Evolutionary conservation across 2,797 vertebrate species (phyloP), one percentile per base, ranked within the genome.

Genomic region (Stomatorhinus walkeri): DNA sequence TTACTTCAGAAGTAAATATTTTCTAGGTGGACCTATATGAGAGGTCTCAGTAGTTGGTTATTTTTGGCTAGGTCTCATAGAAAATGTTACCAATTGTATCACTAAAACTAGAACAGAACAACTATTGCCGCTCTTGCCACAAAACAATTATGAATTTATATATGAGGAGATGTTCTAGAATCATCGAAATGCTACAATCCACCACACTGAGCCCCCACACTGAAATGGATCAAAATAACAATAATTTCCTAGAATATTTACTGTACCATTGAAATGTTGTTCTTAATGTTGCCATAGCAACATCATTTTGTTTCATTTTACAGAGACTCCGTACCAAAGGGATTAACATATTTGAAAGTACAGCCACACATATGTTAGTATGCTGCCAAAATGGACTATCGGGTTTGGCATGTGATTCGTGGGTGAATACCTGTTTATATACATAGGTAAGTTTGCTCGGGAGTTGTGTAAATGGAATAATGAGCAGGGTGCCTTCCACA

Each of bases 401-500:
- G n/a, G 36, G 32, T 2, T 43, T 28, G 3, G 36, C 24, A 43
- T 86, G 59, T 68, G 22, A 85, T 32, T 68, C 0, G 46, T 49
- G 28, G 40, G 51, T 85, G 51, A 84, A 85, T 59, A 76, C 89
- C 87, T 90, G 83, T 48, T 84, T 81, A 19, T 68, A 22, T 22
- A 64, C 28, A 89, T 87, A 90, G 90, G 22, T 88, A 24, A 88
- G 51, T 90, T 43, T 14, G 61, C 90, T 89, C 90, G 32, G 32
- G 89, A 90, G 90, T 49, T 72, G 52, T 48, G 24, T 87, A 19
- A 88, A 79, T 59, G 64, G 91, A 90, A 92, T 91, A 93, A 91
- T 90, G 91, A 91, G 91, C 91, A 94, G 90, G 90, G 88, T 93
- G 91, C 89, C 94, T 92, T 92, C 91, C 92, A 91, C 88, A 87